These are phyloP conservation scores for Cistogaster globosa DNA, from an alignment of 2,888 invertebrate species.

Conservation along the genomic window DNA sequence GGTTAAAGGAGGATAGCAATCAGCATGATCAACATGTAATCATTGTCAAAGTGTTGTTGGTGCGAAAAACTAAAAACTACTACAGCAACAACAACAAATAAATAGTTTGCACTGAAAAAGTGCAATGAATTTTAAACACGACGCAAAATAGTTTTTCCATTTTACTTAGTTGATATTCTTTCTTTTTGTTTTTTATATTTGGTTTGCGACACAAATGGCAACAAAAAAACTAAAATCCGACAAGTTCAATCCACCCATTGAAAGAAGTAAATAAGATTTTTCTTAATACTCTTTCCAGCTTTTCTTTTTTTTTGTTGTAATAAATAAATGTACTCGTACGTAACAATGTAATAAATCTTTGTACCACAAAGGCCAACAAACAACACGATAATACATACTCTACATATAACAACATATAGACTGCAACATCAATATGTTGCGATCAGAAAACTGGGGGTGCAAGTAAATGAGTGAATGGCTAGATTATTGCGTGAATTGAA, in stretches of 20 bases:
- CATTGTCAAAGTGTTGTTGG: constrained; percentile 67
- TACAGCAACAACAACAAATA: constrained; percentile 48
- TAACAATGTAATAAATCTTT: constrained; percentile 81
- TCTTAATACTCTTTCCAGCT: constrained; percentile 11
- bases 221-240: constrained; percentile 66
- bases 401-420: constrained; percentile 31
- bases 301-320: background rate
- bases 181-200: constrained; percentile 3
- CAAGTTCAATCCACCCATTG: constrained; percentile 71
- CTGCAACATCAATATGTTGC: constrained; percentile 57
- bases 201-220: constrained; percentile 46
- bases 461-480: constrained; percentile 22
- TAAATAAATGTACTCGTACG: constrained; percentile 54
- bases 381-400: constrained; percentile 1
- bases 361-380: constrained; percentile 70
- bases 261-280: constrained; percentile 58
- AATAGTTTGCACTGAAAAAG: constrained; percentile 69
- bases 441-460: constrained; percentile 63
- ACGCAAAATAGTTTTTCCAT: constrained; percentile 73
- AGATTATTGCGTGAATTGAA: constrained; percentile 27
- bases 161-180: constrained; percentile 45
- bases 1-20: constrained; percentile 27
- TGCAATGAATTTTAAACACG: constrained; percentile 74
- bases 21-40: constrained; percentile 66
- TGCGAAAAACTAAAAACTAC: constrained; percentile 60